A percentile compares a stretch with the other conserved stretches of the same genome.
These are phyloP conservation scores for Oceanodroma leucorhoa DNA, from an alignment of 2,797 vertebrate species.

Conservation along the genomic window DNA sequence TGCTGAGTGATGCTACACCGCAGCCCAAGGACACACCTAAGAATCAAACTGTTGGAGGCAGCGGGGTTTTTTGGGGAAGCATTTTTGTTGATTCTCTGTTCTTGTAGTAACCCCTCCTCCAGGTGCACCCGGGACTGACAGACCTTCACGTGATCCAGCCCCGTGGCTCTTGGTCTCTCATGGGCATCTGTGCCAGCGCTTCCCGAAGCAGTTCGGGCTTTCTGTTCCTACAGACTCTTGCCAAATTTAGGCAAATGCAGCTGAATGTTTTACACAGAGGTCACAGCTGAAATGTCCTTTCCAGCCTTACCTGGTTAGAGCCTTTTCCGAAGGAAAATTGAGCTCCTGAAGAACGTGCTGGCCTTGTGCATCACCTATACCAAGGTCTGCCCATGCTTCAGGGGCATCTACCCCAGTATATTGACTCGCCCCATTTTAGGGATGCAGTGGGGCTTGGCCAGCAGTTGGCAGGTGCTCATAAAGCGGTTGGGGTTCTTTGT, in stretches of 20 bases:
- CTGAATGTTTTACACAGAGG: background rate
- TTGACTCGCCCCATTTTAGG: background rate
- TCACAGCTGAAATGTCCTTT: background rate
- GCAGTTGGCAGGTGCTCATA: background rate
- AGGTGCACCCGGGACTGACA: fast-evolving
- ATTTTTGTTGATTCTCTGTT: background rate
- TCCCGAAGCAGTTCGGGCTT: background rate
- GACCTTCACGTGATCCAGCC: background rate
- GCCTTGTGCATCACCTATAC: background rate
- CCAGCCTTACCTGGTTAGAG: background rate
- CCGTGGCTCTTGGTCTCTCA: background rate
- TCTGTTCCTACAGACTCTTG: background rate
- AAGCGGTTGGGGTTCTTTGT: background rate
- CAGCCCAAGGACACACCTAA: background rate
- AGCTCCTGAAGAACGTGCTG: background rate
- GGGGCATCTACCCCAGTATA: background rate
- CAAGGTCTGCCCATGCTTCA: background rate
- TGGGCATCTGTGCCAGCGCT: background rate
- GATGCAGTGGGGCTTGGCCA: background rate
- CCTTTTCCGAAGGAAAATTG: background rate
- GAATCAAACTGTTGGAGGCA: background rate
- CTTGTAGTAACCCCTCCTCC: background rate
- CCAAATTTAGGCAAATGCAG: background rate
- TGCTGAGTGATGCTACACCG: background rate
- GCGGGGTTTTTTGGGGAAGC: fast-evolving